Evolutionary conservation across 2,113 vertebrate species (phyloP).

Genomic region (Menura novaehollandiae): DNA sequence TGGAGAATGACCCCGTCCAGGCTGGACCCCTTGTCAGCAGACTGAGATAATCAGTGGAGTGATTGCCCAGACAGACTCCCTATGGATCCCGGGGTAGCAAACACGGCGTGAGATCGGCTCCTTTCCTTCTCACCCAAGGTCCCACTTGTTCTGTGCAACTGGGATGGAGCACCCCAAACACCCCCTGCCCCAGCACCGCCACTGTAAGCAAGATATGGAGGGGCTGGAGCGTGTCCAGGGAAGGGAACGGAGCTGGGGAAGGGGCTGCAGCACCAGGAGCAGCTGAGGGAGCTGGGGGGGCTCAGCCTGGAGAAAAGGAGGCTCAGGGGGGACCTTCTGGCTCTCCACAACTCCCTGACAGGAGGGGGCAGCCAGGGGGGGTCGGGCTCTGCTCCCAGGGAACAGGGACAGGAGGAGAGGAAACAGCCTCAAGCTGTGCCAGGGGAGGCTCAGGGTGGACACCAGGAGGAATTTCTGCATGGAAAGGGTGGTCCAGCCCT

Average conservation of each 20-base stretch:
- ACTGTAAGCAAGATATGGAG: background rate
- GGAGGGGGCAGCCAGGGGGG: background rate
- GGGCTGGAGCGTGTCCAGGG: background rate
- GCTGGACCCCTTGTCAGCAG: background rate
- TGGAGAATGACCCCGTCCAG: accelerated
- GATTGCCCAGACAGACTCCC: background rate
- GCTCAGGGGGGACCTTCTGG: background rate
- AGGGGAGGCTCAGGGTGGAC: accelerated
- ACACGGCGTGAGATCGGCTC: background rate
- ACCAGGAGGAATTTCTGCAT: accelerated
- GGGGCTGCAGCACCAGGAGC: background rate
- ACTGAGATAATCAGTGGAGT: background rate
- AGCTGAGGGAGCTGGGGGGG: background rate
- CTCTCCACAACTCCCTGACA: background rate
- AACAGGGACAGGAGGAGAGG: background rate
- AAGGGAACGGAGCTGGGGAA: background rate
- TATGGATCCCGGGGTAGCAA: accelerated
- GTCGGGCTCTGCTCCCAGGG: background rate
- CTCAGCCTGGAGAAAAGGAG: background rate
- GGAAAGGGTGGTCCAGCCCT: accelerated
- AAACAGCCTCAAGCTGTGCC: background rate
- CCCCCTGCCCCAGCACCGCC: background rate
- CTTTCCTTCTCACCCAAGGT: background rate
- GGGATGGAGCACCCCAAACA: background rate
- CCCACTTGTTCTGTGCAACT: background rate